Evolutionary conservation across 2,797 vertebrate genomes (phyloP), one percentile per base, ranked within the genome.

Genomic region (Limnodromus scolopaceus): DNA sequence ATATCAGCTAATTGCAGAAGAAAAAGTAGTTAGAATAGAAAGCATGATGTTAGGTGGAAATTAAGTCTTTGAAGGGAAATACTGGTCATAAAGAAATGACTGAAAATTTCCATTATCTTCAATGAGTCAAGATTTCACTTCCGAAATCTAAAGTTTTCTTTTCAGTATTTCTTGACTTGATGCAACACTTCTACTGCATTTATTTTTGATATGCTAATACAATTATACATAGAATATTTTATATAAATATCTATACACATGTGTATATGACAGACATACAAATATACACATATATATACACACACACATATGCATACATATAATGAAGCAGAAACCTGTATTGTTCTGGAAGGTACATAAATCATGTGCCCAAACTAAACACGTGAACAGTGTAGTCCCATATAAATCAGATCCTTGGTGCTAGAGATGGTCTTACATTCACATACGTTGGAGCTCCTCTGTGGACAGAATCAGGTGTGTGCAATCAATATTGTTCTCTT

Each of bases 11-110:
- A 75, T 71, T 80, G 66, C 63, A 69, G 85, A 94, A 94, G 72
- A 96, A 92, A 87, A 89, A 80, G 32, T 90, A 95, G 95, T 87
- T 85, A 96, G 84, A 96, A 71, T n/a, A 89, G 75, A 48, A 89
- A 90, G 28, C 3, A 76, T 54, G 28, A 49, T 58, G 25, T 68
- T 79, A 75, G 70, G 39, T 72, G 48, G 51, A 78, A 82, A 88
- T 72, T 6, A 84, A 45, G 39, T 54, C 77, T 96, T 90, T 87
- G 58, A 77, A 88, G 57, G 68, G 71, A 87, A 86, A 86, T 63
- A 5, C 2, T 24, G 24, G 10, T 49, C 46, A 76, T 12, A 72
- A 19, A 76, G 27, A 78, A 92, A 80, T 13, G 38, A 86, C 70
- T 22, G 4, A 68, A 75, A 49, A 61, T n/a, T 84, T 81, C 28